These are phyloP conservation scores for Zapus hudsonius DNA, from an alignment of 2,113 vertebrate genomes.

Conservation along the genomic window DNA sequence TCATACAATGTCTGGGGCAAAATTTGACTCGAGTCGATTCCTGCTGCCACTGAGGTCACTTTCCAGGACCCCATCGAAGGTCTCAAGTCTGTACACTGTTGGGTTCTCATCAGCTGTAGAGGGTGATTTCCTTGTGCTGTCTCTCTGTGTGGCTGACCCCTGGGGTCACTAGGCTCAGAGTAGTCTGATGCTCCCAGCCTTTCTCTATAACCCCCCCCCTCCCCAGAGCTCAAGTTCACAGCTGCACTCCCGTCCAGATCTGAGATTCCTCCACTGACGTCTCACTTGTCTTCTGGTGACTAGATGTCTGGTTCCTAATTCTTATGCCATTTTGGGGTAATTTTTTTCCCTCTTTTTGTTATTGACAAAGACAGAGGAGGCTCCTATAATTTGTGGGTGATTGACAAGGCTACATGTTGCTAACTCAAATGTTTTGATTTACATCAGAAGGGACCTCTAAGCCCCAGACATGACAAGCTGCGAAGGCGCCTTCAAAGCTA, in stretches of 20 bases:
- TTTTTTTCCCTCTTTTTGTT: constrained; percentile 61
- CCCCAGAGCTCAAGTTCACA: neutral
- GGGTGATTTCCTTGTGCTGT: fast-evolving
- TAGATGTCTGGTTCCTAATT: constrained; percentile 76
- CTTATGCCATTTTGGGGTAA: constrained; percentile 71
- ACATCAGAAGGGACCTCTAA: constrained; percentile 71
- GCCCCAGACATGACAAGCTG: constrained; percentile 67
- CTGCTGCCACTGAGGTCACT: neutral
- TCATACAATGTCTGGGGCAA: neutral
- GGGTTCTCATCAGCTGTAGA: fast-evolving
- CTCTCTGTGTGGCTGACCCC: neutral
- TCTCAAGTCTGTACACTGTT: neutral
- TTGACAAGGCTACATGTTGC: constrained; percentile 68
- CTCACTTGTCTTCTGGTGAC: constrained; percentile 43
- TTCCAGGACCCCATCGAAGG: neutral
- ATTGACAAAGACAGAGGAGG: constrained; percentile 71
- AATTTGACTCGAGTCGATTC: neutral
- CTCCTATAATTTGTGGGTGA: constrained; percentile 79
- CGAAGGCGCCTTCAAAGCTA: constrained; percentile 61
- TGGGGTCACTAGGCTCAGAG: fast-evolving
- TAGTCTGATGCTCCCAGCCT: fast-evolving
- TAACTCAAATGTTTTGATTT: constrained; percentile 79
- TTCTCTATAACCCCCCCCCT: neutral
- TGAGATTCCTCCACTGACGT: constrained; percentile 11
- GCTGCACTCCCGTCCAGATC: fast-evolving